phyloP scores from a whole-genome alignment of 2,797 vertebrate species.

The Lithobates pipiens region DNA sequence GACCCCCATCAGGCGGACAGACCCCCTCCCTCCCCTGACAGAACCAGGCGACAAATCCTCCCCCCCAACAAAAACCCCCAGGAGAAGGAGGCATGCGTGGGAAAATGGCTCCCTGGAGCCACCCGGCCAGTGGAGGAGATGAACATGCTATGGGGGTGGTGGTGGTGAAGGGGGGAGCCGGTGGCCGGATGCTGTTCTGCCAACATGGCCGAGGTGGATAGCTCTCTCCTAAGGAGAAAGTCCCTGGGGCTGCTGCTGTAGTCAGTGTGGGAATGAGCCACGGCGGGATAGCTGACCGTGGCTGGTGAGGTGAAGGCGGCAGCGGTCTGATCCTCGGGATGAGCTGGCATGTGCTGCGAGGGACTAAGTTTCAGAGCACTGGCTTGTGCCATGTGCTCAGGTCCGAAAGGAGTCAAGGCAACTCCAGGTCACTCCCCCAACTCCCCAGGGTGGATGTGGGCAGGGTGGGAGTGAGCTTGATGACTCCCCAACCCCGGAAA shows the following conservation, averaged over 20 bases:
- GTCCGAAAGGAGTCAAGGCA: constrained; percentile 91
- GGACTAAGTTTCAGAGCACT: constrained; percentile 89
- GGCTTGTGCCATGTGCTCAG: constrained; percentile 93
- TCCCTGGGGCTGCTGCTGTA: constrained; percentile 89
- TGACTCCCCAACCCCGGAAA: constrained; percentile 92
- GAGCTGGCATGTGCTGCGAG: constrained; percentile 77
- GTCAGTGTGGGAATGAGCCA: constrained; percentile 86
- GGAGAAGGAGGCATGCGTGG: too few species aligned
- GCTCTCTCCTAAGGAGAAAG: constrained; percentile 94
- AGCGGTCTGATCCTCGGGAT: constrained; percentile 86
- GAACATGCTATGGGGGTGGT: constrained; percentile 85
- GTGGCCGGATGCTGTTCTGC: constrained; percentile 90
- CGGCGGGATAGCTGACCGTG: constrained; percentile 83
- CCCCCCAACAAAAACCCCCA: too few species aligned
- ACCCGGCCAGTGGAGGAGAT: constrained; percentile 94
- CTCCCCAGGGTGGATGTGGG: constrained; percentile 93
- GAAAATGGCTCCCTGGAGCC: too few species aligned
- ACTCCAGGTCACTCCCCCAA: constrained; percentile 90
- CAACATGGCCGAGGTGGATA: constrained; percentile 91
- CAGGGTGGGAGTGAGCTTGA: constrained; percentile 91
- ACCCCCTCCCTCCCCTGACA: too few species aligned
- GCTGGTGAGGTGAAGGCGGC: constrained; percentile 81
- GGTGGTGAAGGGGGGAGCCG: constrained; percentile 84
- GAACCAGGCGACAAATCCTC: too few species aligned
- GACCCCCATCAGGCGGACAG: too few species aligned